These are phyloP conservation scores for Chiridota heheva DNA, from an alignment of 35 echinoderm and acorn worm species.

Conservation along the genomic window DNA sequence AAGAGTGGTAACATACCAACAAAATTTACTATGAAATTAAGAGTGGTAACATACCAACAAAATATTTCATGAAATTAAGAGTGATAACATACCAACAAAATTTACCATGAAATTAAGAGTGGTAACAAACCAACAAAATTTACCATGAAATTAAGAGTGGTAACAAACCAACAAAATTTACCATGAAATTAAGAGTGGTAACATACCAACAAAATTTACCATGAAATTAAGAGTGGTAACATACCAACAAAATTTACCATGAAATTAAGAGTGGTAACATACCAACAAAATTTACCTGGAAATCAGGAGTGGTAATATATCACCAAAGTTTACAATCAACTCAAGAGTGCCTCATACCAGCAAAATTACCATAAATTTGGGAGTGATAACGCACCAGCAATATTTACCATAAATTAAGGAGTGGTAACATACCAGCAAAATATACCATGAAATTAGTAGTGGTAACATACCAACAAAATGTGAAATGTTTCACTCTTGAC, in stretches of 20 bases:
- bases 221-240: not conserved
- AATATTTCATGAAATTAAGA: not conserved
- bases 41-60: too few species aligned
- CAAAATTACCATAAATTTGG: too few species aligned
- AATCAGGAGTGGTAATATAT: not conserved
- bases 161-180: not conserved
- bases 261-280: too few species aligned
- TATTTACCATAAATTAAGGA: not conserved
- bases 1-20: not conserved
- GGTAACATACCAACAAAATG: conserved; percentile 5
- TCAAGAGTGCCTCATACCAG: too few species aligned
- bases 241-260: too few species aligned
- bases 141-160: not conserved
- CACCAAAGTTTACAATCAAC: too few species aligned
- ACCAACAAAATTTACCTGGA: not conserved
- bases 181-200: too few species aligned
- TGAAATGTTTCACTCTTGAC: not conserved
- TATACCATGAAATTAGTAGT: not conserved
- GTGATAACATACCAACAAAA: not conserved
- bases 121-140: too few species aligned
- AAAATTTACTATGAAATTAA: too few species aligned
- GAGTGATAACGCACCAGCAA: too few species aligned
- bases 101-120: too few species aligned
- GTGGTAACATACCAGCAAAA: not conserved
- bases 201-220: not conserved